Evolutionary conservation across 2,888 invertebrate species (phyloP).

Genomic region (Pyrrhia umbra): DNA sequence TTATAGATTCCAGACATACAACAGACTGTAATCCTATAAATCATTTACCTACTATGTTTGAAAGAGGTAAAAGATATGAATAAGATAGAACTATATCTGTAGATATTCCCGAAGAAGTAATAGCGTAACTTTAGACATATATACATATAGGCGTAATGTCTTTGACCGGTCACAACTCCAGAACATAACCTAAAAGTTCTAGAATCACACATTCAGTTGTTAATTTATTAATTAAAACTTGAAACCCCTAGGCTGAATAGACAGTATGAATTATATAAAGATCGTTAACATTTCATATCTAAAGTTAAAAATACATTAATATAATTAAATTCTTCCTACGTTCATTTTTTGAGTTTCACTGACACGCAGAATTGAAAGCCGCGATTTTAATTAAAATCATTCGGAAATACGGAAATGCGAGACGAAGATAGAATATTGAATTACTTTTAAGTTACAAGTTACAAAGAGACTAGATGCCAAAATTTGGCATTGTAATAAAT

Average conservation of each 20-base stretch:
- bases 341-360: conserved; percentile 45
- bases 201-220: neutral
- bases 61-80: too few relatives aligned
- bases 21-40: too few relatives aligned
- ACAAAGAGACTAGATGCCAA: conserved; percentile 21
- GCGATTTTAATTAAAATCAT: conserved; percentile 61
- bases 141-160: too few relatives aligned
- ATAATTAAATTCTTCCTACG: conserved; percentile 54
- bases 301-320: conserved; percentile 23
- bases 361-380: conserved; percentile 40
- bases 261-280: neutral
- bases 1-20: too few relatives aligned
- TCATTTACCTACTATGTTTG: too few relatives aligned
- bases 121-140: too few relatives aligned
- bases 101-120: too few relatives aligned
- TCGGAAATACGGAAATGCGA: conserved; percentile 43
- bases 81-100: too few relatives aligned
- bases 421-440: conserved; percentile 44
- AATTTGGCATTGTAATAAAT: conserved; percentile 29
- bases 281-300: neutral
- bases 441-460: conserved; percentile 41
- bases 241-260: neutral
- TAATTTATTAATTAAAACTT: neutral
- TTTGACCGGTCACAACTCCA: neutral
- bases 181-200: neutral